Evolutionary conservation across 2,888 invertebrate species (phyloP), one percentile per base, ranked within the genome.

Genomic region (Platycheirus albimanus): DNA sequence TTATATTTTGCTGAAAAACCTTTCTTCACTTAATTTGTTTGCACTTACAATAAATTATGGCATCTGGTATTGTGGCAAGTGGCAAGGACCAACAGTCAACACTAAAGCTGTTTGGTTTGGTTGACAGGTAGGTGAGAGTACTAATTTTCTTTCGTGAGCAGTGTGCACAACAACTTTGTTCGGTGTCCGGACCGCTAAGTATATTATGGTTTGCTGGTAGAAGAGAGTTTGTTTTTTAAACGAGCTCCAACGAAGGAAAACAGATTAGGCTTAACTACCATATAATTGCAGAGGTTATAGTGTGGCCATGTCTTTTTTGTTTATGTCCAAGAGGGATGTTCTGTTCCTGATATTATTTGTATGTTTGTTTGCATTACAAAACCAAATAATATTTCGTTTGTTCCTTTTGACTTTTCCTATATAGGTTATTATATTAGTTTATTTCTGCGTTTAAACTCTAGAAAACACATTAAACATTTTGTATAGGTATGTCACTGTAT

Each of bases 21-120:
- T 63, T 41, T 38, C 15, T 56, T 19, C 36, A 49, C 30, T 47
- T 28, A 76, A 76, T 70, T 69, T 76, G 47, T 76, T 69, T 76
- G 76, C 63, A 54, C 70, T 47, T 63, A 70, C 70, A 63, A 76
- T 70, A 70, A 70, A 77, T 70, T 47, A 77, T 77, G 70, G 76
- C 76, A 70, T 70, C 76, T 70, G 61, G 61, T 66, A 63, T 61
- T 71, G 70, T 63, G 63, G 56, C 58, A 58, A 58, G 58, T 58
- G 58, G 58, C 28, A 58, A 58, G 58, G 38, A 56, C 56, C 56
- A 58, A 41, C 58, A 58, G 15, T 30, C 63, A 70, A 77, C 70
- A 77, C 52, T 43, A 76, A 70, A 76, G 52, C 36, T 54, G 33
- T 61, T 69, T 69, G 36, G 43, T 54, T 64, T 47, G 54, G 67